Conservation (phyloP, 2,888 invertebrate species). For the Oeneis ivallda region DNA sequence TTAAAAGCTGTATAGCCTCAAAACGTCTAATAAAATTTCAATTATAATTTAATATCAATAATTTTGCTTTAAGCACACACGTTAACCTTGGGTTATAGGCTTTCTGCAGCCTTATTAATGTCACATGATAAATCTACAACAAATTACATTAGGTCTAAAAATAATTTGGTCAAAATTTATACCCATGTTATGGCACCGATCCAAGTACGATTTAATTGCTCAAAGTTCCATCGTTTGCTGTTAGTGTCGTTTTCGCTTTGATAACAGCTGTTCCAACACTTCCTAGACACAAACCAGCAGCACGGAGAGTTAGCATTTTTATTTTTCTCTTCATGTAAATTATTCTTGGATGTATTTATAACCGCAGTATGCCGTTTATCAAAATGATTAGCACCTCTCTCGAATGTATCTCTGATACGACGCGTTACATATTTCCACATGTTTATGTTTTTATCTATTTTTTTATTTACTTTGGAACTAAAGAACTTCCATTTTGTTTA, state of each 20-base stretch:
- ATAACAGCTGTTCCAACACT: conserved; percentile 55
- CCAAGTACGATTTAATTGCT: conserved; percentile 70
- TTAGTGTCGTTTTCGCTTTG: conserved; percentile 59
- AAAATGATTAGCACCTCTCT: conserved; percentile 73
- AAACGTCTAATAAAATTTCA: too few species aligned
- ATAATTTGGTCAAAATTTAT: conserved; percentile 43
- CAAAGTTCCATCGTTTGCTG: conserved; percentile 68
- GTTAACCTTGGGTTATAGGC: conserved; percentile 2
- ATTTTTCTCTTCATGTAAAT: conserved; percentile 54
- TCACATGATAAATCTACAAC: neutral
- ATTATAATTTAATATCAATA: neutral
- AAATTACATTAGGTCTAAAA: conserved; percentile 13
- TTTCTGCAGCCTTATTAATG: neutral
- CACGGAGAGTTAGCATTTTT: conserved; percentile 50
- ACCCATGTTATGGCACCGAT: conserved; percentile 81
- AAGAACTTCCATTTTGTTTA: conserved; percentile 31
- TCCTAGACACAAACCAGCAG: conserved; percentile 57
- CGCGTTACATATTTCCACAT: conserved; percentile 82
- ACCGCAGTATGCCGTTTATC: conserved; percentile 71
- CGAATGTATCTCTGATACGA: conserved; percentile 74
- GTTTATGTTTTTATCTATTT: conserved; percentile 35
- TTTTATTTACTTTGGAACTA: conserved; percentile 23
- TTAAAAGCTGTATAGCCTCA: too few species aligned
- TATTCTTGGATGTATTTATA: conserved; percentile 55
- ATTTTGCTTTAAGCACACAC: neutral